Evolutionary conservation across 2,888 invertebrate species (phyloP).

Genomic region (Peribatodes rhomboidaria): DNA sequence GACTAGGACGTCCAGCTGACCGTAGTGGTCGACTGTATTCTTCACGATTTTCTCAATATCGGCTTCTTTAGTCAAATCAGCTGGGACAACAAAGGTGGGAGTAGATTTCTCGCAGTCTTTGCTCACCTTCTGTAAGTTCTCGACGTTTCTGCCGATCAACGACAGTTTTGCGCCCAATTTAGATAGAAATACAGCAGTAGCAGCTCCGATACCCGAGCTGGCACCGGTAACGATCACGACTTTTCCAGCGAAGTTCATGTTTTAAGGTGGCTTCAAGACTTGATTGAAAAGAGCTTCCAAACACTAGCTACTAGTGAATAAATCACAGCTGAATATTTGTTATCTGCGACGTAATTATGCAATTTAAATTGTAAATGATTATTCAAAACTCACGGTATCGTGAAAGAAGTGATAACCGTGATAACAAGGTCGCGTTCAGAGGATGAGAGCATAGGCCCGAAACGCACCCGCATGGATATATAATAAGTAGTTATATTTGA

Average conservation of each 20-base stretch:
- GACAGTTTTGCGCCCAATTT: constrained; percentile 92
- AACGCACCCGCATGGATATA: too few relatives aligned
- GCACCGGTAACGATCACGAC: constrained; percentile 92
- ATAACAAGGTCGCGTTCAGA: too few relatives aligned
- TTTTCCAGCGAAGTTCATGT: constrained; percentile 89
- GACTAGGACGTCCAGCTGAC: constrained; percentile 93
- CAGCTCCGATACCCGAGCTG: constrained; percentile 94
- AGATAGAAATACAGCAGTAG: constrained; percentile 92
- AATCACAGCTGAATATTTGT: constrained; percentile 42
- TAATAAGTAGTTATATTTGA: too few relatives aligned
- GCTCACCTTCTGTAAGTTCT: constrained; percentile 85
- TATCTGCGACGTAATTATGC: constrained; percentile 51
- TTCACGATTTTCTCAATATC: constrained; percentile 91
- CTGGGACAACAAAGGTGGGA: constrained; percentile 87
- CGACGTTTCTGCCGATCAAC: constrained; percentile 89
- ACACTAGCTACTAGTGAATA: constrained; percentile 5
- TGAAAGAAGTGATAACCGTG: too few relatives aligned
- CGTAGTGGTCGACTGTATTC: constrained; percentile 90
- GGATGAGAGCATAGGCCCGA: too few relatives aligned
- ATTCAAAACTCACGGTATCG: constrained; percentile 28
- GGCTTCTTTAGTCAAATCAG: constrained; percentile 91
- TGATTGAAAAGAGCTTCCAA: background rate
- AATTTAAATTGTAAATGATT: constrained; percentile 28
- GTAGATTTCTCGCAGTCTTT: constrained; percentile 72
- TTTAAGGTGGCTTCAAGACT: background rate